Evolutionary conservation across 2,797 vertebrate species (phyloP).

Genomic region (Centropyge bicolor): DNA sequence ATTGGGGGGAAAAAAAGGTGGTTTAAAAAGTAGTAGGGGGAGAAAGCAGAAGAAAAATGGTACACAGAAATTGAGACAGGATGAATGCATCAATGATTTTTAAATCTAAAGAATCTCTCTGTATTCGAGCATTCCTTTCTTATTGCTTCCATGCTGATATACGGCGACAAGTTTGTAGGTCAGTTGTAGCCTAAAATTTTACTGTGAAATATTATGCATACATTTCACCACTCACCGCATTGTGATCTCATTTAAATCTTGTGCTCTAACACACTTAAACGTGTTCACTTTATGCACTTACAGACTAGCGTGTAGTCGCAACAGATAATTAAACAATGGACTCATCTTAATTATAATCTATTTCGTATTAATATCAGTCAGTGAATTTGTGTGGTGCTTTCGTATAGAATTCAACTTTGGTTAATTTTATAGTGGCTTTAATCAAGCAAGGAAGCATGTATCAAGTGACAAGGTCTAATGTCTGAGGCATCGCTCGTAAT

Average conservation of each 20-base stretch:
- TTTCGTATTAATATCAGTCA: not conserved
- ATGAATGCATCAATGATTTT: not conserved
- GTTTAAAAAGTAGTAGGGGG: not conserved
- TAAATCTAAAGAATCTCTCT: not conserved
- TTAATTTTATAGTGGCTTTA: not conserved
- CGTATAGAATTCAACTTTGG: not conserved
- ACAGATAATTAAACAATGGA: not conserved
- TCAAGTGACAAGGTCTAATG: not conserved
- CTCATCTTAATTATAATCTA: not conserved
- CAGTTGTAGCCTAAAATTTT: not conserved
- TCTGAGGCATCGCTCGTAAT: not conserved
- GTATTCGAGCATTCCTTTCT: not conserved
- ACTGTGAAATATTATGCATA: not conserved
- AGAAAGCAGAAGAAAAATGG: not conserved
- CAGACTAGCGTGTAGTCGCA: not conserved
- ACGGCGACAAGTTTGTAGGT: not conserved
- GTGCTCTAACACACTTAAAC: not conserved
- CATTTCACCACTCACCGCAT: too few species aligned
- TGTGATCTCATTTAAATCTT: not conserved
- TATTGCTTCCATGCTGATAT: not conserved
- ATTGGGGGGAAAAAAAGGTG: not conserved
- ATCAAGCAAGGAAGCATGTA: not conserved
- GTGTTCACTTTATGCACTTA: not conserved
- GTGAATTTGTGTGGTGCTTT: not conserved
- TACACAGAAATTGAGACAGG: not conserved